Base-by-base conservation (phyloP, 1,140 invertebrate species). In the Eufriesea mexicana region DNA sequence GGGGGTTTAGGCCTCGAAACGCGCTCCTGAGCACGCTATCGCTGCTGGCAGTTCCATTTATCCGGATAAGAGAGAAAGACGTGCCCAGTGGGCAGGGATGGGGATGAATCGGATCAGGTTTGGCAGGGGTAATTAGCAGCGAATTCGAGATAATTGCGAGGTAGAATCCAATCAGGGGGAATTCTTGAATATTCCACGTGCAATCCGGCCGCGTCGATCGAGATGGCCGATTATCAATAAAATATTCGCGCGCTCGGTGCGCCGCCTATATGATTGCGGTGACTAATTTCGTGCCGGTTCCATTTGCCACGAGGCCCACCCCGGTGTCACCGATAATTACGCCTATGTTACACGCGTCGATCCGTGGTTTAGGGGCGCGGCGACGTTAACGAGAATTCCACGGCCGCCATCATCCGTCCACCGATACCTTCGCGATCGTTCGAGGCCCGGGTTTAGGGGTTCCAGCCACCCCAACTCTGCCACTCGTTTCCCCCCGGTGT, bases 31-130 rank as follows among this genome's bases (percentile, higher is more conserved):
- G 68, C 82, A 51, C 70, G 68, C 54, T 62, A 66, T 49, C 64
- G 49, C 68, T 25, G 25, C 25, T 45, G 64, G 57, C 74, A 83
- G 84, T 83, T 72, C 72, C 72, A 73, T 85, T 85, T 86, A 85
- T 76, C 42, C 55, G 20, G 45, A 61, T 71, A 70, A 70, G 10
- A 20, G 55, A 62, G 67, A 20, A 79, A 79, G 55, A 51, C 55
- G 66, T 35, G 9, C 25, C 4, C 16, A 35, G 2, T 12, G 5
- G 64, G 54, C 12, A 8, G 23, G 1, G 54, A 2, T 5, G 14
- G 10, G 7, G 42, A 35, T 0, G 66, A 28, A 79, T 70, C 25
- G 35, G n/a, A 64, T 51, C 54, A 0, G 35, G 23, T 5, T 6
- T 0, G 67, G 4, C 0, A 23, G 57, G 25, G 66, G 8, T 79